Base-by-base conservation (phyloP, 2,888 invertebrate genomes). In the Homarus gammarus region DNA sequence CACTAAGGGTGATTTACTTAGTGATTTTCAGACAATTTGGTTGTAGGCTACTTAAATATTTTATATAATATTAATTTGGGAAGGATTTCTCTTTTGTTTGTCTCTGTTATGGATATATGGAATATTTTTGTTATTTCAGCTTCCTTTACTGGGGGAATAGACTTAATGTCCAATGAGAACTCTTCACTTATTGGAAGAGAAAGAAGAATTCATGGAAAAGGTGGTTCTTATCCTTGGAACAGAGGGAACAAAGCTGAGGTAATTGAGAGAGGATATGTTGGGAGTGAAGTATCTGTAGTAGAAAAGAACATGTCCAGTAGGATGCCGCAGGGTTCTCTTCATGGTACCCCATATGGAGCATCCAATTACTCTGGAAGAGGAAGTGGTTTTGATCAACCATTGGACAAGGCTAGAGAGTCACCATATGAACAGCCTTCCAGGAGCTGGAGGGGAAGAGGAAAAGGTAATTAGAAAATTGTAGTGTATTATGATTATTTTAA, bases 161-260 rank as follows among this genome's bases (percentile, higher is more conserved):
- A 27, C 15, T n/a, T 27, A 44, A 27, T n/a, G 49, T 15, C 22
- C 31, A 27, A 75, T 51, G 72, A 12, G 12, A 40, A 49, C 0
- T 6, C 15, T 51, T n/a, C 33, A 15, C 49, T 49, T n/a, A 44
- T 10, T 0, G 40, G n/a, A 31, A 36, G 36, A 49, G 72, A 36
- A 15, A 70, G 49, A 79, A 38, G 79, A 22, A 38, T 79, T 18
- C 36, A 36, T 61, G 79, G 36, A 61, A 83, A 36, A 51, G 83
- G 44, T 70, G 49, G 72, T 31, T 49, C 44, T n/a, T 83, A 83
- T 70, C 83, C 83, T 2, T 83, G 83, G 83, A 72, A 83, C 31
- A 83, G 72, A 68, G 51, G 5, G 6, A 33, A 70, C 12, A 33
- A 33, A 36, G 18, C 75, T 44, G 44, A 44, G 15, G 5, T 31